Base-by-base conservation (phyloP, 2,888 invertebrate genomes). In the Incurvaria masculella region DNA sequence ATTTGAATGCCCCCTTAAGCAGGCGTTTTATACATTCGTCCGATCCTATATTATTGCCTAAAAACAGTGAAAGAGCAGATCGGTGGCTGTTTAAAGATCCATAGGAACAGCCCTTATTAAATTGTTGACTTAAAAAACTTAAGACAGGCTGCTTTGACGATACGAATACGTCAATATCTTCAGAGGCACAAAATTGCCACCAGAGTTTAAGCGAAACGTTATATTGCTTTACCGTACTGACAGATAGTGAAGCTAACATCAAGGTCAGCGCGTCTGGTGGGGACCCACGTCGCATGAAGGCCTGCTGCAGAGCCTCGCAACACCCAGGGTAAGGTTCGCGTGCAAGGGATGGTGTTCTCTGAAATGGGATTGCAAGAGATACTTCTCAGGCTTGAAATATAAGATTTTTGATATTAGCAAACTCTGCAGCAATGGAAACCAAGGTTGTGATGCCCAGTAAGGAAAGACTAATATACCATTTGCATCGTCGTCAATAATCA, bases 61-160 rank as follows among this genome's bases (percentile, higher is more conserved):
- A 16, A 17, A 53, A 26, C 19, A 51, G 16, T 2, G 54, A 52
- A 8, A 57, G 41, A 8, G 57, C 56, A 4, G 56, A 55, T 8
- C 54, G 48, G 27, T 51, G 50, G 38, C 44, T 44, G 45, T 56
- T 55, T 10, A 56, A 23, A 19, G 50, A 51, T 14, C 53, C 48
- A 41, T 54, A 57, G n/a, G 52, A 46, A 17, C 46, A 45, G 19
- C 54, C 54, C 4, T 47, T 46, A 11, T 50, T 46, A 49, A 51
- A 54, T 41, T 50, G 50, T 23, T 47, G 21, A 11, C 43, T 48
- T 38, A 54, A 42, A 49, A 54, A 51, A 18, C 4, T 40, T 39
- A 33, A 20, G 51, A 44, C 10, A 23, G 23, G 10, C 10, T 5
- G 5, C 10, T 23, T 23, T 23, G 23, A 23, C 23, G 23, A 10